Conservation (phyloP, 2,113 vertebrate genomes). For the Indicator indicator region DNA sequence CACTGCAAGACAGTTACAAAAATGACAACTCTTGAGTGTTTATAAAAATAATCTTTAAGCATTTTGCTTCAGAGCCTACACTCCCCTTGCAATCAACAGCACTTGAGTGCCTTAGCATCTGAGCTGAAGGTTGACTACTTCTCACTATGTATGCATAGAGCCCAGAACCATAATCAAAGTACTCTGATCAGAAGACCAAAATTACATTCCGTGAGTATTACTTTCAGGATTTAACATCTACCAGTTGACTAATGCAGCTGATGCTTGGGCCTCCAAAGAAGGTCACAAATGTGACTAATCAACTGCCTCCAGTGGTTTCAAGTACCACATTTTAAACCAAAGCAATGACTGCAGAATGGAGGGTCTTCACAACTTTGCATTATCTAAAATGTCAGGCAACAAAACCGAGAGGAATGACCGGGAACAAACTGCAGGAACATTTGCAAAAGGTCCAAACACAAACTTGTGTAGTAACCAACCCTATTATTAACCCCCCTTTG, state of each 20-base stretch:
- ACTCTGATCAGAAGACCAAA: neutral
- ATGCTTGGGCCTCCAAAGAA: neutral
- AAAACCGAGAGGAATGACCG: neutral
- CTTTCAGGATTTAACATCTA: neutral
- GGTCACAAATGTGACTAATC: neutral
- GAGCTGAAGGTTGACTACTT: neutral
- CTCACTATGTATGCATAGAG: neutral
- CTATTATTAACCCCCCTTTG: neutral
- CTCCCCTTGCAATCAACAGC: neutral
- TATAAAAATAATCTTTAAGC: neutral
- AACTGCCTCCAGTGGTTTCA: neutral
- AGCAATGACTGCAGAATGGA: neutral
- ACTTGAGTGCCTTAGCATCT: neutral
- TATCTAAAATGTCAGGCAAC: neutral
- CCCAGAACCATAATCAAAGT: neutral
- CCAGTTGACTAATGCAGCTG: neutral
- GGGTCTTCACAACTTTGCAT: neutral
- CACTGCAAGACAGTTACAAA: conserved; percentile 12
- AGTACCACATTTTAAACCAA: neutral
- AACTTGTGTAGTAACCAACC: neutral
- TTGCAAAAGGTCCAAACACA: neutral
- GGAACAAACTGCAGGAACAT: neutral
- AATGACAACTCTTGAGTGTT: neutral
- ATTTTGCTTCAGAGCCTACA: neutral
- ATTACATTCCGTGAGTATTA: neutral